Evolutionary conservation across 2,113 vertebrate genomes (phyloP).

Genomic region (Bubo bubo): DNA sequence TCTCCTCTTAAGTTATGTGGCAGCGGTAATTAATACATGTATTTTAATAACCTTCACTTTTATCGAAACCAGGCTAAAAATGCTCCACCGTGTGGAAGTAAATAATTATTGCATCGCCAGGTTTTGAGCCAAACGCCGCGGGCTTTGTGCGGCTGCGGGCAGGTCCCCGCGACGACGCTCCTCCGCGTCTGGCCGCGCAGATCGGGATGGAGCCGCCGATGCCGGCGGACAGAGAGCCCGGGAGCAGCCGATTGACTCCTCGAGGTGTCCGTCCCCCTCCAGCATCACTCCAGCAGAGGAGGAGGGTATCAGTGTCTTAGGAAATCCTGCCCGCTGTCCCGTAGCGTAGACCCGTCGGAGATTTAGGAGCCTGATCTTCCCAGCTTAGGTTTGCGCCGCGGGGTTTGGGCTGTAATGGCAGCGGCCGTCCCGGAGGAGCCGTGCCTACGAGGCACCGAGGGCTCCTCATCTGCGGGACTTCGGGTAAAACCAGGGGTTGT

Average conservation of each 20-base stretch:
- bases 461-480: not conserved
- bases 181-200: not conserved
- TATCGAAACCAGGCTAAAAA: not conserved
- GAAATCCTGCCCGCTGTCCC: not conserved
- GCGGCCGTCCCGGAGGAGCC: rapidly evolving
- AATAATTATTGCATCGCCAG: not conserved
- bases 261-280: rapidly evolving
- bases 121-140: not conserved
- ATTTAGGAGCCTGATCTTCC: not conserved
- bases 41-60: not conserved
- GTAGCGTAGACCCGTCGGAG: rapidly evolving
- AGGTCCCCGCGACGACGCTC: too few relatives aligned
- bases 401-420: not conserved
- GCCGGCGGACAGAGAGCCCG: not conserved
- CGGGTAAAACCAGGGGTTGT: not conserved
- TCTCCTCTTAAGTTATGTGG: not conserved
- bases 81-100: not conserved
- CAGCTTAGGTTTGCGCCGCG: rapidly evolving
- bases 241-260: not conserved
- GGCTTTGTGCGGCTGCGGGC: not conserved
- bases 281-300: not conserved
- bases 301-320: rapidly evolving
- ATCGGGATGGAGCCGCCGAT: not conserved
- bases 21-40: constrained; percentile 23
- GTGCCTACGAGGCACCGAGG: not conserved